These are phyloP conservation scores for Bergia puertoricense DNA, from an alignment of 92 coral and sea anemone species.

Conservation along the genomic window DNA sequence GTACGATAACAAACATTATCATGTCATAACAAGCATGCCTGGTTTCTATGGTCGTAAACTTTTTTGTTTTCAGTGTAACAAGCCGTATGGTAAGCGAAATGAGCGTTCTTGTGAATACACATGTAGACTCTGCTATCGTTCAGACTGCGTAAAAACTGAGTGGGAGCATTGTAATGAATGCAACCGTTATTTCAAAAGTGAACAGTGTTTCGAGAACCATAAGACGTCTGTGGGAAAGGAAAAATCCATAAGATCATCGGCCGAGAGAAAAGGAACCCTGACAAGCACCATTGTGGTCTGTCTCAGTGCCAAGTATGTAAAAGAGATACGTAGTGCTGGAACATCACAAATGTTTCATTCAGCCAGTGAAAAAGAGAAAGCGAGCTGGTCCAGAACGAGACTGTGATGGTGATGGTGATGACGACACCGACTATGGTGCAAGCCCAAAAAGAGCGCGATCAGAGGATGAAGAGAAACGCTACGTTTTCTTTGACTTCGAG, in stretches of 20 bases:
- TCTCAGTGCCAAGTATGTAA: too few species aligned
- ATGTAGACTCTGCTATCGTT: conserved; percentile 11
- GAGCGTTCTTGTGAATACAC: conserved; percentile 9
- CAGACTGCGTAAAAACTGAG: not conserved
- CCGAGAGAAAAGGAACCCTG: not conserved
- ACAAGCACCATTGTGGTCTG: conserved; percentile 19
- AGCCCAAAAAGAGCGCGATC: too few species aligned
- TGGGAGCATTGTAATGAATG: conserved; percentile 25
- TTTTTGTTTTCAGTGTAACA: too few species aligned
- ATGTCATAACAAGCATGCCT: conserved; percentile 39
- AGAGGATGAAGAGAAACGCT: not conserved
- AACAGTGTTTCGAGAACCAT: conserved; percentile 21
- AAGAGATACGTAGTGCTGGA: too few species aligned
- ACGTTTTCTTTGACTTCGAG: too few species aligned
- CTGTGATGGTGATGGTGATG: not conserved
- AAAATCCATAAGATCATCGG: not conserved
- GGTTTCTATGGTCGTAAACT: too few species aligned
- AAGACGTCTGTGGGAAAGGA: conserved; percentile 7
- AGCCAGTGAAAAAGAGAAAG: not conserved
- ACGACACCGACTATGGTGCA: not conserved
- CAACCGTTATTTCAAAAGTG: conserved; percentile 31
- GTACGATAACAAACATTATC: conserved; percentile 41
- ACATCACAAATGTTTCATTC: too few species aligned
- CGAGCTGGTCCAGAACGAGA: not conserved
- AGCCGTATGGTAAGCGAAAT: not conserved